Percentiles rank a stretch among this genome's conserved stretches.
These are phyloP conservation scores for Ommatoiulus sabulosus DNA, from an alignment of 2,888 invertebrate species.

Conservation along the genomic window DNA sequence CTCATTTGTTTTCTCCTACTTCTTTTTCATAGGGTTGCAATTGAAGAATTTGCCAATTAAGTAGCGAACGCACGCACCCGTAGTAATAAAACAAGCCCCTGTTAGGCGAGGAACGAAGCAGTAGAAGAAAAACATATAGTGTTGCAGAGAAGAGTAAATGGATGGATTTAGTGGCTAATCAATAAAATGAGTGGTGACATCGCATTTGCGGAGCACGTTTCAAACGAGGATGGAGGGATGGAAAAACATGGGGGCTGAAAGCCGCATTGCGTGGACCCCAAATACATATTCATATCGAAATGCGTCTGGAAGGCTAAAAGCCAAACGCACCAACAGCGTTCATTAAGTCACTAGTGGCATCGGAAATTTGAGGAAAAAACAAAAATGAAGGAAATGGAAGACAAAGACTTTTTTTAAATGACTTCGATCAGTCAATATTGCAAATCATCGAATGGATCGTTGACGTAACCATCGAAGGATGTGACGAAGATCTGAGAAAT, in stretches of 20 bases:
- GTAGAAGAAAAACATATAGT: not conserved
- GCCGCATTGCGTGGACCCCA: not conserved
- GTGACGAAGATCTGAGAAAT: too few species aligned
- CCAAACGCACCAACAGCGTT: not conserved
- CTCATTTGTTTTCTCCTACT: not conserved
- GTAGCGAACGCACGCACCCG: not conserved
- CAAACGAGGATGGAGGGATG: not conserved
- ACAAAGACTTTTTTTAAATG: too few species aligned
- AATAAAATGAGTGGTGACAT: conserved; percentile 40
- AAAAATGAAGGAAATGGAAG: too few species aligned
- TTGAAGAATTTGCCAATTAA: conserved; percentile 34
- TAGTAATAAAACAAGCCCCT: not conserved
- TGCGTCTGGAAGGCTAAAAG: not conserved
- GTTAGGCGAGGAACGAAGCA: not conserved
- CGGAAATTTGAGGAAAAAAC: not conserved
- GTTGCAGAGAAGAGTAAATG: not conserved
- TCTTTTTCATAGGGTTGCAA: not conserved
- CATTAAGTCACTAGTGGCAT: not conserved
- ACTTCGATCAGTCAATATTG: too few species aligned
- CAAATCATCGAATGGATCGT: too few species aligned
- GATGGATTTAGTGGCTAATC: conserved; percentile 14
- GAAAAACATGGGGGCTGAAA: not conserved
- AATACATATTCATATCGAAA: not conserved
- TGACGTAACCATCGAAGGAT: too few species aligned
- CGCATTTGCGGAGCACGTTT: not conserved